Conservation (phyloP, 1,140 invertebrate species). For the Brachionus angularis region DNA sequence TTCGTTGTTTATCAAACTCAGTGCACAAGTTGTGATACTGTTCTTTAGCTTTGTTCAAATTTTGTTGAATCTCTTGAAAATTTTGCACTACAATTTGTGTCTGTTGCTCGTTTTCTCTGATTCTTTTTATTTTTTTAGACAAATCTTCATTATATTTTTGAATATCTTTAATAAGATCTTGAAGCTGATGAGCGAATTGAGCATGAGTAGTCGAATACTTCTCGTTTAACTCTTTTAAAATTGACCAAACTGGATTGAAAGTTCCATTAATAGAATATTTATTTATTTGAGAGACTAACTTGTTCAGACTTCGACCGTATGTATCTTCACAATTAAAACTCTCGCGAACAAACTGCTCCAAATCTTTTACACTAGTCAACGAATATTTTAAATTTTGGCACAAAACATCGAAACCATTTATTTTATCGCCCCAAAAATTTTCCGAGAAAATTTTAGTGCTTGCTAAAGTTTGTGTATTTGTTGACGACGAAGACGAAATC, state of each 20-base stretch:
- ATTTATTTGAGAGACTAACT: constrained; percentile 14
- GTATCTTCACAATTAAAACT: neutral
- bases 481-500: neutral
- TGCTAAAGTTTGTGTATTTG: neutral
- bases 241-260: constrained; percentile 20
- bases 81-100: constrained; percentile 15
- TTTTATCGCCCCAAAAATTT: constrained; percentile 39
- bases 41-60: constrained; percentile 17
- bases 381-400: constrained; percentile 41
- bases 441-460: constrained; percentile 5
- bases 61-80: neutral
- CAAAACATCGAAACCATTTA: constrained; percentile 24
- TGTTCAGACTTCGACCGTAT: constrained; percentile 15
- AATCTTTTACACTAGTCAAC: constrained; percentile 21
- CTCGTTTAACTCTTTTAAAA: constrained; percentile 7
- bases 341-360: constrained; percentile 26
- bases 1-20: constrained; percentile 21
- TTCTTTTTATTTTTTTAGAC: constrained; percentile 34
- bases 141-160: constrained; percentile 38
- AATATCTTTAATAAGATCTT: constrained; percentile 17
- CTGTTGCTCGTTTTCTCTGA: constrained; percentile 35
- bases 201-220: constrained; percentile 23
- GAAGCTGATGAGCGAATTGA: neutral
- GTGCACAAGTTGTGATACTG: constrained; percentile 37
- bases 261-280: constrained; percentile 30